Evolutionary conservation across 1,140 invertebrate species (phyloP), one percentile per base, ranked within the genome.

Genomic region (Lordiphosa clarofinis): DNA sequence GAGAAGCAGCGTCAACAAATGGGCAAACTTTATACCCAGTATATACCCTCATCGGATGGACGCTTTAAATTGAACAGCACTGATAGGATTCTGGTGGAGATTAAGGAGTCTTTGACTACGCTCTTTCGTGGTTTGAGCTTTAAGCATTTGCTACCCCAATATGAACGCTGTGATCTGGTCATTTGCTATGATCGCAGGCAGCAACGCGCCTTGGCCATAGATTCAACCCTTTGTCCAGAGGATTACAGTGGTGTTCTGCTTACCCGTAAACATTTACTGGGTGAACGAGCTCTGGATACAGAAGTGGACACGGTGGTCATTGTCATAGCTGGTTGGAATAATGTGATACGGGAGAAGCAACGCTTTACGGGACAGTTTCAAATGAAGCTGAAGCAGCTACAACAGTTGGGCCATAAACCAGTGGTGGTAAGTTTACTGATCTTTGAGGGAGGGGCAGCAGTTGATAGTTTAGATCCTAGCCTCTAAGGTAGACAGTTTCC

Each of bases 111-210:
- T 4, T 56, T 65, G 42, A 48, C 76, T 7, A 71, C 89, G 9
- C 53, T 79, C n/a, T 71, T 63, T 9, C 58, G 62, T 2, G 53
- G 53, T 2, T 44, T 73, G 0, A 12, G n/a, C 19, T 54, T 90
- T 4, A 86, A 89, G 65, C 90, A 91, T 66, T 53, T 93, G 38
- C 74, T 93, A 64, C 93, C 93, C 2, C 91, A 93, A 52, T 92
- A 90, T 65, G 49, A 86, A 15, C 87, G 82, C 67, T 75, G 88
- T 54, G 91, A 91, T 90, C 60, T 88, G 11, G 52, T 88, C 13
- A 37, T 87, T 4, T 84, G 73, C 69, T 89, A 79, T 46, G 72
- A 89, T 55, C 78, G 50, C 4, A 49, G 56, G 0, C 61, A 78
- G 9, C 58, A 43, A 2, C 56, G 67, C 9, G 42, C 66, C 0